Evolutionary conservation across 64 coral and sea anemone species (phyloP), one percentile per base, ranked within the genome.

Genomic region (Platygyra sinensis): DNA sequence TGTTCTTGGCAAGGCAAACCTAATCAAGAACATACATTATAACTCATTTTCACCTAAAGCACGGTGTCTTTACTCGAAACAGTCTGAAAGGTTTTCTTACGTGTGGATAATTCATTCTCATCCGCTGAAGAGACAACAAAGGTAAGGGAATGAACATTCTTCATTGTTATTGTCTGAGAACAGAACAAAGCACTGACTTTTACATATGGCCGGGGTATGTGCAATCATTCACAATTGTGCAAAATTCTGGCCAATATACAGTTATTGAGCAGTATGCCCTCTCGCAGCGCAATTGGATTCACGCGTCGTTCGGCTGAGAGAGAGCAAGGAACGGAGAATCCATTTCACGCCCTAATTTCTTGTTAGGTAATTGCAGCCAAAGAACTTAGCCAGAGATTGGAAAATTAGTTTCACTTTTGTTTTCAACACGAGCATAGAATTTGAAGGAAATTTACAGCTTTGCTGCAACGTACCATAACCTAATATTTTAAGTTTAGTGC

Each of bases 1-100:
- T 72, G 67, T 3, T n/a, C 67, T 72, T 72, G 67, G 67, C 67
- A 72, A 72, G 67, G 67, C 18, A 72, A 72, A 72, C 67, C 67
- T 19, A 72, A 72, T 19, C 67, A 72, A 72, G 67, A 72, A 72
- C 42, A 46, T 46, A 39, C 5, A 46, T 46, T 46, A 3, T 46
- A 5, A 46, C 42, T 46, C 42, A 8, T 46, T 46, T 46, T 46
- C 42, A 0, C 42, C 7, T 5, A 5, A 5, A 46, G 42, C 42
- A 46, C 42, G 42, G 42, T 46, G 42, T 46, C 33, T 46, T 46
- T 46, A 46, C 42, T 46, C 42, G 42, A 46, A 2, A 72, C 28
- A 72, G 22, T 57, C 54, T 72, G 17, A 72, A 72, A 72, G 20
- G 17, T 46, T 6, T 46, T 46, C 42, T 46, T 8, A 24, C 67